These are phyloP conservation scores for Phoxinus phoxinus DNA, from an alignment of 2,113 vertebrate species.

Conservation along the genomic window DNA sequence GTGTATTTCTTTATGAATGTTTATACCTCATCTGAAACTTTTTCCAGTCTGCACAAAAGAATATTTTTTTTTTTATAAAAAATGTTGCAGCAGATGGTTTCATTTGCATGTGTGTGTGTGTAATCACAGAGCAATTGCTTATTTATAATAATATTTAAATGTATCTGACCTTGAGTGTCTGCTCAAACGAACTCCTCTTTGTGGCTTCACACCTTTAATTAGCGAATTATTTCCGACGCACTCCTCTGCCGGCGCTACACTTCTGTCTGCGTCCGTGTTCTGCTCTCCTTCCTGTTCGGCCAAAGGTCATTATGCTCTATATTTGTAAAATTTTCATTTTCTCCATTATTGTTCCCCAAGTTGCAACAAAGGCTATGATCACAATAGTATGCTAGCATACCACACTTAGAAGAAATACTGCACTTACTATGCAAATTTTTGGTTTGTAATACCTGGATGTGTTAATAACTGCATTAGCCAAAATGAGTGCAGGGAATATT, in stretches of 20 bases:
- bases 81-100: conserved; percentile 69
- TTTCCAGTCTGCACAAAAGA: conserved; percentile 30
- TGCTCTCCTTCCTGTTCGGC: conserved; percentile 62
- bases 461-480: neutral
- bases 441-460: neutral
- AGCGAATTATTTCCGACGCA: conserved; percentile 77
- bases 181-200: conserved; percentile 65
- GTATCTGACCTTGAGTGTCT: conserved; percentile 74
- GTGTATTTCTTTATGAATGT: neutral
- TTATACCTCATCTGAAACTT: conserved; percentile 30
- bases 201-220: conserved; percentile 77
- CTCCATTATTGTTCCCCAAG: conserved; percentile 58
- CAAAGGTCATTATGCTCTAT: conserved; percentile 69
- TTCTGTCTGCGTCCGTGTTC: conserved; percentile 63
- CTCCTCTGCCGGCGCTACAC: conserved; percentile 68
- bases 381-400: neutral
- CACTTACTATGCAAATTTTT: neutral
- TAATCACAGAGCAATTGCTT: conserved; percentile 67
- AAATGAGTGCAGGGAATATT: neutral
- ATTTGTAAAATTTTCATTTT: conserved; percentile 70
- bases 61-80: neutral
- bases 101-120: conserved; percentile 71
- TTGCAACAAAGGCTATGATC: neutral
- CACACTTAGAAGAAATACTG: no score
- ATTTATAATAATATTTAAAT: conserved; percentile 77